Evolutionary conservation across 2,113 vertebrate species (phyloP).

Genomic region (Pedionomus torquatus): DNA sequence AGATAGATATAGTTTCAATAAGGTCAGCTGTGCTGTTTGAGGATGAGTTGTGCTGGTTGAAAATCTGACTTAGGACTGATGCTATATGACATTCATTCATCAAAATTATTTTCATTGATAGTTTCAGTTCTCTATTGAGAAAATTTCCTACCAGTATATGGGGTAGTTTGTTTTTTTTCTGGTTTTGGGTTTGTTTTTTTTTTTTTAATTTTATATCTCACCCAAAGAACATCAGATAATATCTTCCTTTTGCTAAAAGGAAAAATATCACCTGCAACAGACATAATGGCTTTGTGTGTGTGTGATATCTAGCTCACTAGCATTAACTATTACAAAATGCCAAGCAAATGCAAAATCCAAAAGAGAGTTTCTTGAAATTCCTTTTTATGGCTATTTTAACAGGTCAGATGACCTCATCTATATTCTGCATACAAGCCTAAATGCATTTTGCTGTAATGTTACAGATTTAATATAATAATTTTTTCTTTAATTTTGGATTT

Average conservation of each 20-base stretch:
- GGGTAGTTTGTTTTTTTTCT: not conserved
- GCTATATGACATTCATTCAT: not conserved
- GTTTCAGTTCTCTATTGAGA: not conserved
- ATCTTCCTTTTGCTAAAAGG: not conserved
- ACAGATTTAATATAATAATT: not conserved
- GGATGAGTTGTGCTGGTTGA: not conserved
- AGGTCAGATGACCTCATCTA: not conserved
- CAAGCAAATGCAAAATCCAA: not conserved
- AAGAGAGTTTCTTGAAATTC: not conserved
- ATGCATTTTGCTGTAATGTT: not conserved
- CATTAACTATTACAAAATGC: not conserved
- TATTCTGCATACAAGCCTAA: not conserved
- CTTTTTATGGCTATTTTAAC: not conserved
- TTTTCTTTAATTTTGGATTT: not conserved
- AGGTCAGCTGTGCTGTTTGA: not conserved
- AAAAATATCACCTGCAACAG: not conserved
- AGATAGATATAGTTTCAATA: not conserved
- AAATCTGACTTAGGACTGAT: not conserved
- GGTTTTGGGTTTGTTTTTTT: too few species aligned
- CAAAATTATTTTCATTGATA: not conserved
- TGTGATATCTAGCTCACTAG: not conserved
- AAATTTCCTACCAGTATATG: not conserved
- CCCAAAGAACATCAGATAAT: not conserved
- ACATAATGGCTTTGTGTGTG: not conserved
- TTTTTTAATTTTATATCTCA: not conserved